Conservation (phyloP, 1,140 invertebrate species). For the Goniozus legneri region DNA sequence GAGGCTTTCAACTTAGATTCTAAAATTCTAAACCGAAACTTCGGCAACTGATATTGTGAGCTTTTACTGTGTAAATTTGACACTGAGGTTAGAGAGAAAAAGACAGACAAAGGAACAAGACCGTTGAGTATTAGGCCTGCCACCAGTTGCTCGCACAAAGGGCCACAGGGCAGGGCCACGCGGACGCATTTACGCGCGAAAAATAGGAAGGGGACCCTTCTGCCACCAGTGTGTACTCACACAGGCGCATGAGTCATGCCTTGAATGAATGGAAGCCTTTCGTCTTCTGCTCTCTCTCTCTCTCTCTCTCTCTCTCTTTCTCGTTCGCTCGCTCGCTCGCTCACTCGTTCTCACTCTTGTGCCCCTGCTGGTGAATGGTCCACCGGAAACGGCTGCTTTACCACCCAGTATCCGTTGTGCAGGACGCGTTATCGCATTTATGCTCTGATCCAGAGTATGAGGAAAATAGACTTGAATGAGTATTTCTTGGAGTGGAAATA, state of each 20-base stretch:
- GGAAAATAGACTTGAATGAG: no score
- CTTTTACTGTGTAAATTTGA: no score
- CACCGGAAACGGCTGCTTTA: slow-evolving; percentile 46
- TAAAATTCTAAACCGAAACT: no score
- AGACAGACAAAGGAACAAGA: no score
- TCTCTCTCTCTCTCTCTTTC: not conserved
- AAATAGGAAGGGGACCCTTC: no score
- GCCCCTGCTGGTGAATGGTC: slow-evolving; percentile 37
- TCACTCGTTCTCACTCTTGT: not conserved
- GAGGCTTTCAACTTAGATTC: no score
- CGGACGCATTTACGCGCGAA: no score
- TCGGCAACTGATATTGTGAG: no score
- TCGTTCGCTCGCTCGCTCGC: not conserved
- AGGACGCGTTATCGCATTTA: no score
- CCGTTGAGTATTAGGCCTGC: slow-evolving; percentile 31
- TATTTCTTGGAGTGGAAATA: no score
- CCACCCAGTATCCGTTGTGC: slow-evolving; percentile 43
- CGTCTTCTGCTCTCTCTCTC: slow-evolving; percentile 27
- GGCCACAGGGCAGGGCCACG: not conserved
- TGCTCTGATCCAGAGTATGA: no score
- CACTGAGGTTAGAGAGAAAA: no score
- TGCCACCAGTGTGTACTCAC: slow-evolving; percentile 18
- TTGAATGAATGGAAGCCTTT: slow-evolving; percentile 45
- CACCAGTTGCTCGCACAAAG: slow-evolving; percentile 34
- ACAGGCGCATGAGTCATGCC: slow-evolving; percentile 36